Evolutionary conservation across 2,888 invertebrate species (phyloP), one percentile per base, ranked within the genome.

Genomic region (Eupeodes luniger): DNA sequence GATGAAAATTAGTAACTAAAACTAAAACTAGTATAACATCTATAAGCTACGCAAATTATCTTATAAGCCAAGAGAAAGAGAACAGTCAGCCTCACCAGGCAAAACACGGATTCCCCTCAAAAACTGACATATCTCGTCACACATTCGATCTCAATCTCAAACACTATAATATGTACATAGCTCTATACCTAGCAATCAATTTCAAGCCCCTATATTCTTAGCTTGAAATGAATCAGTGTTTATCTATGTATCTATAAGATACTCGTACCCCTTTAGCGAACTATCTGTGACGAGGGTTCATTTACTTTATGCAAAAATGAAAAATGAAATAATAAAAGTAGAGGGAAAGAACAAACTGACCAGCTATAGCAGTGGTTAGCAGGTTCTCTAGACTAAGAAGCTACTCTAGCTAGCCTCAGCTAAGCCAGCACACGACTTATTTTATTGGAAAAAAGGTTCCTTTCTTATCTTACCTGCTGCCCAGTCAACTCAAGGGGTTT

Each of bases 401-500:
- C 80, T 76, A 44, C 49, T 27, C 67, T 57, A 61, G 16, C 34
- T 67, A 72, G 67, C 67, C 3, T 27, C 66, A 69, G 9, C 40
- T 40, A 40, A 40, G 40, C 40, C 40, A 40, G 72, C 27, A 80
- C n/a, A 66, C 77, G 61, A 64, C 44, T 53, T 36, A 44, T 19
- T 49, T 64, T 27, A 27, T 27, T 27, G 27, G 19, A 9, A 51
- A 53, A 88, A 81, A 85, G 85, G 88, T 85, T 88, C 85, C 85
- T 81, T 66, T 87, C 84, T 86, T 86, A 86, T 86, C 82, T 86
- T 91, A 92, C 92, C 91, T 92, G 90, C 89, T 89, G 89, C 89
- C 90, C 90, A 81, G 90, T 88, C 90, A 90, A 89, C 91, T 90
- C 90, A 90, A 90, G 91, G 90, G 91, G 91, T 92, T 92, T 92